Percentiles rank a stretch among this genome's conserved stretches.
These are phyloP conservation scores for Eledona agricola DNA, from an alignment of 2,888 invertebrate genomes.

Conservation along the genomic window DNA sequence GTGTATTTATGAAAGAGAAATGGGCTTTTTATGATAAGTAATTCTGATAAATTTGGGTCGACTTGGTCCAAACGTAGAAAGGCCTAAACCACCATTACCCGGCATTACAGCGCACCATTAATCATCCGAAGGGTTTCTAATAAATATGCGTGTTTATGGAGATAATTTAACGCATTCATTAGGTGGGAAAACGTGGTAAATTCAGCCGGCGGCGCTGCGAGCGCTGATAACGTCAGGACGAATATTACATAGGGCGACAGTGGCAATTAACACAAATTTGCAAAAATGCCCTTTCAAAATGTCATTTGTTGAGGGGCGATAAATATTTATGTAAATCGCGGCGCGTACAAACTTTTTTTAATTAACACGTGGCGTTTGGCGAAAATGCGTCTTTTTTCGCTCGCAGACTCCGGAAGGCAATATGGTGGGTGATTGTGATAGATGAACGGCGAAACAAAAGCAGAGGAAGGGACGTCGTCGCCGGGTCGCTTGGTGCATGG, in stretches of 20 bases:
- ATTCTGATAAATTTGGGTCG: too few species aligned
- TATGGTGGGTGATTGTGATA: conserved; percentile 21
- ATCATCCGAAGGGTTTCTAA: conserved; percentile 40
- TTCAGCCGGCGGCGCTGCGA: conserved; percentile 33
- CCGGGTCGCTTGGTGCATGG: conserved; percentile 27
- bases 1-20: too few species aligned
- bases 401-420: too few species aligned
- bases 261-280: conserved; percentile 39
- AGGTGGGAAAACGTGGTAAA: conserved; percentile 37
- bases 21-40: too few species aligned
- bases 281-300: conserved; percentile 40
- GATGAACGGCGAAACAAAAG: conserved; percentile 12
- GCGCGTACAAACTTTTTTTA: too few species aligned
- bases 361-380: too few species aligned
- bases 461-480: too few species aligned
- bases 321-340: conserved; percentile 44
- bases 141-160: conserved; percentile 42
- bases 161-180: conserved; percentile 42
- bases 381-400: too few species aligned
- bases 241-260: conserved; percentile 32
- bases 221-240: conserved; percentile 38
- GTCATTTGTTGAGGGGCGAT: conserved; percentile 36
- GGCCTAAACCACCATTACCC: conserved; percentile 27
- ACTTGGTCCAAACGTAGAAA: too few species aligned
- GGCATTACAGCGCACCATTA: conserved; percentile 40